Evolutionary conservation across 2,113 vertebrate species (phyloP).

Genomic region (Ophthalmolycus amberensis): DNA sequence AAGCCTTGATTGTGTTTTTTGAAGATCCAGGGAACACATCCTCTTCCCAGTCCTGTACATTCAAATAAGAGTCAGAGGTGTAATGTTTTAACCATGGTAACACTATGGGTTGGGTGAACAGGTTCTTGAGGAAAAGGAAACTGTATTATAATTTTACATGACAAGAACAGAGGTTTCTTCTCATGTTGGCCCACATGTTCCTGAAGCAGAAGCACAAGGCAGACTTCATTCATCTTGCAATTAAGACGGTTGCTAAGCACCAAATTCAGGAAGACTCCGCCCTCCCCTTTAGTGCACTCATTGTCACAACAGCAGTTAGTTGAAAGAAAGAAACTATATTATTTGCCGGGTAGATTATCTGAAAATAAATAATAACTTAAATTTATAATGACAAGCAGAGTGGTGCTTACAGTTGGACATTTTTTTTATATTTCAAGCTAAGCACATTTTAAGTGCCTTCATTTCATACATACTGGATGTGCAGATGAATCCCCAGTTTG

Average conservation of each 20-base stretch:
- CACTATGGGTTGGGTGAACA: not conserved
- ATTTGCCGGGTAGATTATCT: not conserved
- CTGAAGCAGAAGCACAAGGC: not conserved
- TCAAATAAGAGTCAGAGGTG: not conserved
- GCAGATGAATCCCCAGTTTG: conserved; percentile 10
- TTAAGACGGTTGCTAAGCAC: not conserved
- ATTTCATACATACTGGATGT: conserved; percentile 35
- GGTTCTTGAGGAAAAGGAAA: not conserved
- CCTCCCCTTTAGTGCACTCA: not conserved
- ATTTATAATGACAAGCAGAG: not conserved
- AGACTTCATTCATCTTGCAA: not conserved
- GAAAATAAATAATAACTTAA: not conserved
- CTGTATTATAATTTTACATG: not conserved
- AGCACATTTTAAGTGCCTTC: not conserved
- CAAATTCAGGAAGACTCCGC: not conserved
- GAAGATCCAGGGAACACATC: conserved; percentile 88
- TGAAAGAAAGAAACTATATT: not conserved
- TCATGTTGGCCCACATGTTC: not conserved
- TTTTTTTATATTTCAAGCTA: not conserved
- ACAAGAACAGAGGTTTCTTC: not conserved
- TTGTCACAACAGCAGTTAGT: not conserved
- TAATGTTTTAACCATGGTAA: not conserved
- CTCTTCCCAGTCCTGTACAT: conserved; percentile 86
- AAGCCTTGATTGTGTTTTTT: conserved; percentile 90
- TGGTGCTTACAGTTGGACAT: not conserved